Evolutionary conservation across 2,888 invertebrate species (phyloP).

Genomic region (Drosophila colorata): DNA sequence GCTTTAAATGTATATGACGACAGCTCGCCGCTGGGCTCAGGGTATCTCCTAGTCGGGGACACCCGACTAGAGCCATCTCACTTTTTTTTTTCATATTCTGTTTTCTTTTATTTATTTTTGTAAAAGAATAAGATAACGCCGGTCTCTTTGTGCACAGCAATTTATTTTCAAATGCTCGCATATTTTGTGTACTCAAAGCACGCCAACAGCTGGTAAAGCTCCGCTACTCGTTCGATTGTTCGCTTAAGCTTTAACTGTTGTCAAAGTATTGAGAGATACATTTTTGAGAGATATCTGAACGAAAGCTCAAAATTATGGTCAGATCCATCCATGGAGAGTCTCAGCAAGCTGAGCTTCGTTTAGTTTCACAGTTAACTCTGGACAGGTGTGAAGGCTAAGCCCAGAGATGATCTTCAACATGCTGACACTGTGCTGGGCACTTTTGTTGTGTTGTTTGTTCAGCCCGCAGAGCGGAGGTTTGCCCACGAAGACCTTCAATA

Average conservation of each 20-base stretch:
- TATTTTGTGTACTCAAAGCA: conserved; percentile 19
- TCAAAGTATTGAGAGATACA: neutral
- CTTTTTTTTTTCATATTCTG: too few species aligned
- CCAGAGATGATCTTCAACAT: conserved; percentile 8
- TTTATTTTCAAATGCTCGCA: neutral
- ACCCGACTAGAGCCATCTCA: too few species aligned
- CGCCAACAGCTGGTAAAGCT: neutral
- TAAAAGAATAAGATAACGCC: neutral
- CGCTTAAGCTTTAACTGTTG: conserved; percentile 3
- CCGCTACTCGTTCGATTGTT: neutral
- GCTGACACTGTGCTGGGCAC: conserved; percentile 16
- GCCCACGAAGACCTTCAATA: neutral
- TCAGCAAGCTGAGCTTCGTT: conserved; percentile 3
- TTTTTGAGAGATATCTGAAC: neutral
- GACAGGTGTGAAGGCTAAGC: conserved; percentile 5
- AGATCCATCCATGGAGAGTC: neutral
- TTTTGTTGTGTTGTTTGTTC: conserved; percentile 29
- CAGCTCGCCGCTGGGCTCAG: too few species aligned
- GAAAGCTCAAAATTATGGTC: conserved; percentile 20
- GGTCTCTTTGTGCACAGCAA: neutral
- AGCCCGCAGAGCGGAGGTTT: neutral
- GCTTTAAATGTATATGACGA: too few species aligned
- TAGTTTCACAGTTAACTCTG: conserved; percentile 28
- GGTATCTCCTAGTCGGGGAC: too few species aligned
- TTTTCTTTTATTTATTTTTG: neutral